Evolutionary conservation across 2,888 invertebrate genomes (phyloP), one percentile per base, ranked within the genome.

Genomic region (Ctena decussata): DNA sequence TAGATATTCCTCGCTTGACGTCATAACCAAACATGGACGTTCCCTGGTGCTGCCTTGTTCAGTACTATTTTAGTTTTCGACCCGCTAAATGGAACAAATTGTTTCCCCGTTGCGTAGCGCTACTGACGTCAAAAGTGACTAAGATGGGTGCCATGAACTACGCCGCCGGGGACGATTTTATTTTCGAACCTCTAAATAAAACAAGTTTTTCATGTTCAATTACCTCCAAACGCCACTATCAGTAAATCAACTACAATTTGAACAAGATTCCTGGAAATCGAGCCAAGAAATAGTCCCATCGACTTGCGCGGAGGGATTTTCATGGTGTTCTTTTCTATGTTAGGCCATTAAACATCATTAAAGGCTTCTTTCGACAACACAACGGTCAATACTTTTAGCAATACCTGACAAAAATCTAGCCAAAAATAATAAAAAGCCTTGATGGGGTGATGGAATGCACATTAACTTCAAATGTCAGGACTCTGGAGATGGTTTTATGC

Each of bases 361-460:
- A 11, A n/a, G 6, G 41, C 41, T 12, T 27, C 27, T 57, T 8
- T 15, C 5, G 6, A 57, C 24, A 6, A 57, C 57, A 11, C 57
- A 57, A 57, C 57, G 57, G 57, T 57, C 57, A 57, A 57, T 57
- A 57, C 5, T 27, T 57, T 6, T 8, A 27, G 57, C 12, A 57
- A 57, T 57, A 57, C 57, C 24, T 57, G 80, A 39, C 86, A 82
- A 72, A 74, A 82, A 70, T 82, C 77, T 37, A 73, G 82, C 71
- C 79, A 82, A 79, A 72, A 65, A 79, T 69, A 77, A 77, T 77
- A 77, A 76, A 80, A 73, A 39, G 32, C 44, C 35, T 70, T 71
- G 53, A 41, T 37, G 57, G 60, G 72, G 76, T 70, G 78, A 77
- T 80, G 35, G 65, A 65, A 65, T 65, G 32, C 65, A 21, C 65